Percentiles rank a stretch among this genome's conserved stretches.
phyloP scores from a whole-genome alignment of 2,888 invertebrate genomes.

The Punctoribates punctum region DNA sequence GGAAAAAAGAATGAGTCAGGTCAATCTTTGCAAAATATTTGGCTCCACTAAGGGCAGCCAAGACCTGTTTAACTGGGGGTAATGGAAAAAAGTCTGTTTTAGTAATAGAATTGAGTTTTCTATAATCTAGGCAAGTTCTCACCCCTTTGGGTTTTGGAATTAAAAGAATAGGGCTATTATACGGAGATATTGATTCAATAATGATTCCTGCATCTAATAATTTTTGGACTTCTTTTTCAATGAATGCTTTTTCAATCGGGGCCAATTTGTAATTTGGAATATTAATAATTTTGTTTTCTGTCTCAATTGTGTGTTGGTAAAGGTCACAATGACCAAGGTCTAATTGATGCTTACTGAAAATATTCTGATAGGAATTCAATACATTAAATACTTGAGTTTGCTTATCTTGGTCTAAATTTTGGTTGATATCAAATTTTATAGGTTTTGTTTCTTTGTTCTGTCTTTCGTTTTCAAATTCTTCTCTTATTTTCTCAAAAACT shows the following conservation, averaged over 20 bases:
- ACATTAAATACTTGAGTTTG: too few species aligned
- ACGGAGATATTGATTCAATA: not conserved
- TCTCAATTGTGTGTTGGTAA: not conserved
- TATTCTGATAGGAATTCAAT: too few species aligned
- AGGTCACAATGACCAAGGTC: not conserved
- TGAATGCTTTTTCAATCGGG: not conserved
- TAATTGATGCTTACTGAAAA: too few species aligned
- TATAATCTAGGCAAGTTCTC: not conserved
- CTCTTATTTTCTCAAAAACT: too few species aligned
- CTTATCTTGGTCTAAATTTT: too few species aligned
- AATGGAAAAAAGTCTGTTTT: not conserved
- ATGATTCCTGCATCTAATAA: not conserved
- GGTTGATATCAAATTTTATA: too few species aligned
- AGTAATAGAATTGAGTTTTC: not conserved
- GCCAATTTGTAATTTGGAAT: not conserved
- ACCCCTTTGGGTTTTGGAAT: not conserved
- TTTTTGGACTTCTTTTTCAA: not conserved
- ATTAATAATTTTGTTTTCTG: not conserved
- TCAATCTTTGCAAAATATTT: constrained; percentile 12
- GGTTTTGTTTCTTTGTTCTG: too few species aligned
- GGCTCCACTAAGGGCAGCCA: not conserved
- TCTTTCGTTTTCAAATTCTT: too few species aligned
- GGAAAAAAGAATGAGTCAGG: not conserved
- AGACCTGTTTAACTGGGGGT: not conserved
- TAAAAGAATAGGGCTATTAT: not conserved